Evolutionary conservation across 2,888 invertebrate species (phyloP).

Genomic region (Ophonus ardosiacus): DNA sequence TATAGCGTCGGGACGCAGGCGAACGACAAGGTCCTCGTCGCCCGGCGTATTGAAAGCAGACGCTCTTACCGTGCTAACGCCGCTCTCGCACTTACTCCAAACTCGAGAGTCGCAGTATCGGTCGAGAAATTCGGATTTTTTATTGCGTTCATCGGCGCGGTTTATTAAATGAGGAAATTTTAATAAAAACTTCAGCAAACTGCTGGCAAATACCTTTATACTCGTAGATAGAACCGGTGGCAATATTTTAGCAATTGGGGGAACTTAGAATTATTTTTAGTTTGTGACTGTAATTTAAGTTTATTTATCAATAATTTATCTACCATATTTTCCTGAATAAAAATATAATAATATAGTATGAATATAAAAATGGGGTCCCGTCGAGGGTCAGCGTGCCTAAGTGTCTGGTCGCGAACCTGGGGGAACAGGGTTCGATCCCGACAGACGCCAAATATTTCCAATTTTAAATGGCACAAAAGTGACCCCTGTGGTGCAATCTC

Average conservation of each 20-base stretch:
- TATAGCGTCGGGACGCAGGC: not conserved
- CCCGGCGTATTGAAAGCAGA: conserved; percentile 45
- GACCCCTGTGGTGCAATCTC: too few species aligned
- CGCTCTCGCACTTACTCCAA: not conserved
- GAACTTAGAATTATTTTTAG: not conserved
- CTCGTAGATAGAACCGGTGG: not conserved
- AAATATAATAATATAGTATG: too few species aligned
- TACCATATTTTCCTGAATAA: too few species aligned
- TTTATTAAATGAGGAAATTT: conserved; percentile 55
- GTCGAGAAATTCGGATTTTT: conserved; percentile 46
- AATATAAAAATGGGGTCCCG: too few species aligned
- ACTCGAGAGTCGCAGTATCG: conserved; percentile 46
- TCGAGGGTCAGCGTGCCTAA: too few species aligned
- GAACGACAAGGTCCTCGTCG: conserved; percentile 11
- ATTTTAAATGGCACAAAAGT: too few species aligned
- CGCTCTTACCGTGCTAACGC: not conserved
- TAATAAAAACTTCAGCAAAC: conserved; percentile 53
- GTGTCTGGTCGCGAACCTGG: too few species aligned
- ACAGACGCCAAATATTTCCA: too few species aligned
- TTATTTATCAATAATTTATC: too few species aligned
- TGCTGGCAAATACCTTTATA: conserved; percentile 34
- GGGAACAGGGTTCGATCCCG: too few species aligned
- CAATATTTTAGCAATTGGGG: conserved; percentile 11
- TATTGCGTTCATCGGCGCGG: conserved; percentile 55
- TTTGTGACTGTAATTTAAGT: too few species aligned